Evolutionary conservation across 1,140 invertebrate species (phyloP), one percentile per base, ranked within the genome.

Genomic region (Orchesella cincta): DNA sequence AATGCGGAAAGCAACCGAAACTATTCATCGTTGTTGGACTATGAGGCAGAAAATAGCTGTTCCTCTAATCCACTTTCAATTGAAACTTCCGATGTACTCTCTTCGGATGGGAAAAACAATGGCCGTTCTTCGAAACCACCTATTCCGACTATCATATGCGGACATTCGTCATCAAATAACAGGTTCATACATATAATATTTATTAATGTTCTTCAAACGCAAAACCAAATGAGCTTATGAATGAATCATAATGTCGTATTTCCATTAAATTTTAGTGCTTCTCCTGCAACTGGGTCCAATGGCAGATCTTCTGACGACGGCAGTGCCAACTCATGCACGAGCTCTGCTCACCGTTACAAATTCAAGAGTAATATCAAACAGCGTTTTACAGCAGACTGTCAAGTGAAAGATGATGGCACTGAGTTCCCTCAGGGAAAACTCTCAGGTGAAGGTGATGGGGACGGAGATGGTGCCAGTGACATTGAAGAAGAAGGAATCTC

Each of bases 321-420:
- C 84, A 86, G 34, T 88, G 87, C 72, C 83, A 84, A 76, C 82
- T 86, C 78, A 84, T 85, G 46, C 86, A 87, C 71, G 87, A 89
- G 79, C 88, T 84, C 76, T 83, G 86, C 33, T 87, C 88, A 80
- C 89, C 88, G 67, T 18, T 97, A 97, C 87, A 97, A 98, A 86
- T 97, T 96, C 86, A 98, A 98, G 86, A 96, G 94, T 81, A 94
- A 93, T 80, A 97, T 98, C 77, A 95, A 96, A 81, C 91, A 95
- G 83, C 88, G 95, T 64, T 97, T 97, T 83, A 85, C 86, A 34
- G 86, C 81, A 51, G 84, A 84, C 20, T 80, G 82, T 29, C 78
- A 82, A 70, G 78, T 76, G 14, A 78, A 64, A 16, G 81, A 83
- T 29, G 81, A 83, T 52, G 57, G 39, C 8, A 12, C 39, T 20